Base-by-base conservation (phyloP, 2,888 invertebrate genomes). In the Gasteruption jaculator region DNA sequence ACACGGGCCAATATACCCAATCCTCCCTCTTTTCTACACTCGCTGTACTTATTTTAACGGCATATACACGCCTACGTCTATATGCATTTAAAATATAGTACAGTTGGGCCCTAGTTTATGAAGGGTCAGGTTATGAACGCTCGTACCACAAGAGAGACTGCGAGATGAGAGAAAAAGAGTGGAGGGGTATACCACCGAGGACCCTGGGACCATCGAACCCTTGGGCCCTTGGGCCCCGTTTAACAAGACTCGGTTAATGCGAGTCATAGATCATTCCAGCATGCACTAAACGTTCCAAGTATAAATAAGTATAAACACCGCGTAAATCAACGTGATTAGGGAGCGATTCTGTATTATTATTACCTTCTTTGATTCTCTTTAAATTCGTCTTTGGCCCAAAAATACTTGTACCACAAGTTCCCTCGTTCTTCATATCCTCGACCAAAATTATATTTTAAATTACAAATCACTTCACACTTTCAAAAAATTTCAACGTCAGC, bases 231-330 rank as follows among this genome's bases (percentile, higher is more conserved):
- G 52, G 65, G 67, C 65, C 54, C 55, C 63, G 64, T 65, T 68
- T 68, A 68, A 68, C 68, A 66, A 66, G 68, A 68, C 65, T 60
- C 62, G 57, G 64, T 68, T 68, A 68, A 68, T 68, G 63, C 58
- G 64, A 58, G 63, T 59, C 66, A 59, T 68, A 68, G 63, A 68
- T 68, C 68, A 67, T 63, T 53, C 49, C 54, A 52, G 61, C 63
- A 59, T 64, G 64, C 60, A 56, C 64, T 64, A 66, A 67, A 63
- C 63, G 61, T 56, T 62, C 56, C 49, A 61, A 62, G 64, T 66
- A 68, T 64, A 66, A 65, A 64, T 65, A 66, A 61, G 61, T 63
- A 62, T 65, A 64, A 68, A 68, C 65, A 65, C 60, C 63, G 60
- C 60, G 65, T 68, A 68, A 66, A 68, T 68, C 65, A 65, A 56